Base-by-base conservation (phyloP, 1,140 invertebrate species). In the Papilio machaon region DNA sequence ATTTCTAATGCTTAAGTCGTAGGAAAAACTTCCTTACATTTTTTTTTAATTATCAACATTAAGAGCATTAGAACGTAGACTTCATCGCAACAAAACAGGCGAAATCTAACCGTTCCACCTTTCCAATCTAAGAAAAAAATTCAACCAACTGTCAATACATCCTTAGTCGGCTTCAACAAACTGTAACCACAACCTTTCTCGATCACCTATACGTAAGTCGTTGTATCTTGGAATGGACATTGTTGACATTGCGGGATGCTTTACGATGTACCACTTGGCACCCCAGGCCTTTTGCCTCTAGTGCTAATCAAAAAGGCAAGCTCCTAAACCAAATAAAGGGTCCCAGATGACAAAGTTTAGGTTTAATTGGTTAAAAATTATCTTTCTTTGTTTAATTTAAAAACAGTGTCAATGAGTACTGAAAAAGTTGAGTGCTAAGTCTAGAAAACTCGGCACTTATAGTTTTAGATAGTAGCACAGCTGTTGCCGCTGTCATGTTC, bases 401-500 rank as follows among this genome's bases (percentile, higher is more conserved):
- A 58, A 58, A 15, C 30, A 15, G 10, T 30, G 64, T 70, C 64
- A 70, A 70, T 70, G 30, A 70, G 64, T 38, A 15, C 30, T 70
- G 23, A 70, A 70, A 70, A 70, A 30, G 19, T 64, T 35, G 64
- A 35, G 64, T 35, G 64, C 17, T 0, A 70, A 70, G 30, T 70
- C 10, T 70, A 70, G 64, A 35, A 70, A 70, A 70, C 64, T 35
- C 3, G 15, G 13, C 64, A 70, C 64, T 70, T 70, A 60, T 70
- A 70, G 38, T 70, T 70, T 70, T 70, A 70, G 64, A 70, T 35
- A 70, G 30, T 35, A 64, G 60, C 23, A 30, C 19, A 70, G 64
- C 64, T 35, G 64, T 35, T 70, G 64, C 64, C 15, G 64, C 30
- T 70, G 30, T 70, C 64, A 38, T 35, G 60, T 70, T 70, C 30